These are phyloP conservation scores for Ginglymostoma cirratum DNA, from an alignment of 2,113 vertebrate species.

Conservation along the genomic window DNA sequence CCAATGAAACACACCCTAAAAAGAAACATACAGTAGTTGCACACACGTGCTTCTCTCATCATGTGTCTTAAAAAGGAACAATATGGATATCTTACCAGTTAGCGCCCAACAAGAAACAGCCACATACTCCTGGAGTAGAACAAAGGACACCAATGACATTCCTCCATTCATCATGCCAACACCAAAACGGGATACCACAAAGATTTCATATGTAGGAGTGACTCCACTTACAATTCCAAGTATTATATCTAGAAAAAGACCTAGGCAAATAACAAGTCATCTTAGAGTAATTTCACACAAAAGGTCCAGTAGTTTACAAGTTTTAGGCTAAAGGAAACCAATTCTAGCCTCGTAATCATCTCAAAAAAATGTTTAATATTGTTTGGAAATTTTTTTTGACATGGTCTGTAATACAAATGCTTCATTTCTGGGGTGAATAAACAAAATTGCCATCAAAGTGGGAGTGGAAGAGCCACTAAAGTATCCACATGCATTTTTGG, in stretches of 20 bases:
- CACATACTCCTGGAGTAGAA: conserved; percentile 69
- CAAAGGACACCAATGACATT: conserved; percentile 71
- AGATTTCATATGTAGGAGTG: conserved; percentile 62
- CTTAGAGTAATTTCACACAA: not conserved
- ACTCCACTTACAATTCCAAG: conserved; percentile 66
- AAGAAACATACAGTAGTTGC: not conserved
- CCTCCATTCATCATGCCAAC: conserved; percentile 72
- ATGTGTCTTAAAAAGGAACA: conserved; percentile 35
- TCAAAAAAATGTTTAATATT: not conserved
- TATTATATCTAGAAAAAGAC: conserved; percentile 65
- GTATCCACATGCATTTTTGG: not conserved
- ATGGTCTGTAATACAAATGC: not conserved
- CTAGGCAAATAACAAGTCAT: conserved; percentile 43
- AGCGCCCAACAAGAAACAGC: conserved; percentile 69
- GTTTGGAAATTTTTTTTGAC: not conserved
- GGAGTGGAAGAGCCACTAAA: not conserved
- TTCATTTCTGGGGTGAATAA: not conserved
- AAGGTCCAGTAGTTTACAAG: not conserved
- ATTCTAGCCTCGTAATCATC: not conserved
- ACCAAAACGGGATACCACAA: conserved; percentile 61
- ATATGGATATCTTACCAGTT: conserved; percentile 55
- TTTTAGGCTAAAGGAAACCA: not conserved
- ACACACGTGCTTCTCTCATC: not conserved
- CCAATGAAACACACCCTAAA: not conserved
- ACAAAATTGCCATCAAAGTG: not conserved